These are phyloP conservation scores for Fistularia tabacaria DNA, from an alignment of 2,797 vertebrate genomes.

Conservation along the genomic window DNA sequence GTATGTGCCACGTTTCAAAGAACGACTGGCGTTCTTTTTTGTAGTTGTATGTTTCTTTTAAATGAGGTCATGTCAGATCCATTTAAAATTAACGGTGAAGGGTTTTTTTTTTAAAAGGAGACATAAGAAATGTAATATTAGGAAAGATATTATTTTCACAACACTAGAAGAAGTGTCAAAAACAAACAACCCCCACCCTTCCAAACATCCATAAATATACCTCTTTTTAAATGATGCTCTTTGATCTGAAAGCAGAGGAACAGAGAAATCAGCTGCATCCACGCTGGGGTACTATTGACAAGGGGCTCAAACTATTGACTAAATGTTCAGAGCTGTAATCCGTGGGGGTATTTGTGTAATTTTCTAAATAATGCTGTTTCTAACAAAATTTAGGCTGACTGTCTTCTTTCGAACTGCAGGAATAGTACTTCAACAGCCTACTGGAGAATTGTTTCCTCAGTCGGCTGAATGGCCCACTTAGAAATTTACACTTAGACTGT, in stretches of 20 bases:
- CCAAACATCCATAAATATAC: background rate
- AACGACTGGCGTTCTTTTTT: too few species aligned
- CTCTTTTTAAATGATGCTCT: constrained; percentile 14
- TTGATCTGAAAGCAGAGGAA: constrained; percentile 38
- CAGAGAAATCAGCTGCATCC: constrained; percentile 22
- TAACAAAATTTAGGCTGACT: background rate
- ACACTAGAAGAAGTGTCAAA: constrained; percentile 12
- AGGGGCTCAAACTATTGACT: constrained; percentile 7
- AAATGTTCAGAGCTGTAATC: constrained; percentile 9
- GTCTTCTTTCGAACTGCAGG: constrained; percentile 1
- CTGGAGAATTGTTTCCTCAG: background rate
- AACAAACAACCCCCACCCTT: constrained; percentile 2
- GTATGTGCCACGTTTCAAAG: too few species aligned
- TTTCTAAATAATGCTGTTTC: background rate
- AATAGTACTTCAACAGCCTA: background rate
- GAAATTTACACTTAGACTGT: background rate
- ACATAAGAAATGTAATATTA: too few species aligned
- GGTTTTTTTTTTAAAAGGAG: too few species aligned
- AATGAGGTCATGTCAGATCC: too few species aligned
- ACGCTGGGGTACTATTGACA: background rate
- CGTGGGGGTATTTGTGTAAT: background rate
- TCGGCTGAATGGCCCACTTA: background rate
- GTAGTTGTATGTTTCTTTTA: too few species aligned
- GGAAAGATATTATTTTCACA: too few species aligned
- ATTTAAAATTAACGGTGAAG: too few species aligned